Conservation (phyloP, 2,113 vertebrate species). For the Cyprinodon variegatus region DNA sequence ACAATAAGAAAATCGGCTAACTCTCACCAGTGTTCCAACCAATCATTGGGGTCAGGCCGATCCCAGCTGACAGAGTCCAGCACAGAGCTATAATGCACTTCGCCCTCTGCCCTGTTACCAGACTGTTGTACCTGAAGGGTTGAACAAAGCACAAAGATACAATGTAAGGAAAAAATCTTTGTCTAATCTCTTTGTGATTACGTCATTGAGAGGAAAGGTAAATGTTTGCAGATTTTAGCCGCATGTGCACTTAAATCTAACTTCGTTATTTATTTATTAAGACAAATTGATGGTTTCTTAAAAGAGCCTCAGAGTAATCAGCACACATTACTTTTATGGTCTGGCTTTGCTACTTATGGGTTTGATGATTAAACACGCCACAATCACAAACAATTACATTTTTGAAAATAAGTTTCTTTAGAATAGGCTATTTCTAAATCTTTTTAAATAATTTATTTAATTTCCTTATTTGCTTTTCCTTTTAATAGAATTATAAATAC, state of each 20-base stretch:
- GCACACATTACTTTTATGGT: background rate
- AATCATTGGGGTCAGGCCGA: slow-evolving; percentile 93
- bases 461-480: background rate
- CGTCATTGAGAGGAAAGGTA: slow-evolving; percentile 5
- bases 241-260: slow-evolving; percentile 3
- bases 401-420: background rate
- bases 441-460: background rate
- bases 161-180: background rate
- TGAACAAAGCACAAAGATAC: slow-evolving; percentile 16
- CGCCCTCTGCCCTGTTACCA: slow-evolving; percentile 90
- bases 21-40: slow-evolving; percentile 86
- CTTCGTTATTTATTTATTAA: slow-evolving; percentile 11
- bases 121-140: slow-evolving; percentile 87
- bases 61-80: slow-evolving; percentile 91
- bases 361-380: background rate
- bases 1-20: background rate
- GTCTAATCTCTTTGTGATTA: slow-evolving; percentile 24
- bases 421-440: background rate
- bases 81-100: slow-evolving; percentile 91
- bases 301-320: background rate
- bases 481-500: background rate
- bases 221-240: slow-evolving; percentile 25
- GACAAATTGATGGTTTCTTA: background rate
- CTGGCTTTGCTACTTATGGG: background rate
- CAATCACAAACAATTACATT: background rate